These are phyloP conservation scores for Brachionus plicatilis DNA, from an alignment of 1,140 invertebrate genomes.

Conservation along the genomic window DNA sequence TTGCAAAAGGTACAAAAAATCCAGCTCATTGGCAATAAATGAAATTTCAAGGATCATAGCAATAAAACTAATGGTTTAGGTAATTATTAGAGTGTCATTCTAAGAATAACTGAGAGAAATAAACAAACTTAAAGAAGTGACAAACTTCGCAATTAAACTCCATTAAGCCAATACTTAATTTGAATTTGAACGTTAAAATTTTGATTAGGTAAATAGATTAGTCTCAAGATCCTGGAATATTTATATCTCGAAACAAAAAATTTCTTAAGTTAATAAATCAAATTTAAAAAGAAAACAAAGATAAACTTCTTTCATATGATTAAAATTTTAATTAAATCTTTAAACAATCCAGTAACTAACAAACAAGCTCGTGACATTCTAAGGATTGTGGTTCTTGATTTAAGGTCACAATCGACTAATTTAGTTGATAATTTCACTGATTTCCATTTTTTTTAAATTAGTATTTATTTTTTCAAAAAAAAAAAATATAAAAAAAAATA, in stretches of 20 bases:
- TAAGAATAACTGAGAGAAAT: neutral
- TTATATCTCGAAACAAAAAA: neutral
- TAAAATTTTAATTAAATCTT: neutral
- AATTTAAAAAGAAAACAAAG: slow-evolving; percentile 4
- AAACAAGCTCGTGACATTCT: neutral
- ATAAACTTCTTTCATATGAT: neutral
- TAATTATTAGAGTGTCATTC: neutral
- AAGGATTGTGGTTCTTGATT: neutral
- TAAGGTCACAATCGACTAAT: neutral
- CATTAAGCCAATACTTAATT: neutral
- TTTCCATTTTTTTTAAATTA: neutral
- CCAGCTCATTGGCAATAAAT: neutral
- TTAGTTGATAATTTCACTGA: neutral
- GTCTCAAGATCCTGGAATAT: neutral
- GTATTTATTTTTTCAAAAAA: neutral
- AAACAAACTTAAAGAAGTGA: neutral
- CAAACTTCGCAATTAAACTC: neutral
- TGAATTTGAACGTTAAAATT: neutral
- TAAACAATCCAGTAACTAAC: neutral
- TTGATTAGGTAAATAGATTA: neutral
- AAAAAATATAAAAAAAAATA: neutral
- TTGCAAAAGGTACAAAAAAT: neutral
- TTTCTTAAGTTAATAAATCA: neutral
- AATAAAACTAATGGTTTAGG: neutral
- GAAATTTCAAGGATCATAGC: neutral